Evolutionary conservation across 2,797 vertebrate genomes (phyloP), one percentile per base, ranked within the genome.

Genomic region (Iguana delicatissima): DNA sequence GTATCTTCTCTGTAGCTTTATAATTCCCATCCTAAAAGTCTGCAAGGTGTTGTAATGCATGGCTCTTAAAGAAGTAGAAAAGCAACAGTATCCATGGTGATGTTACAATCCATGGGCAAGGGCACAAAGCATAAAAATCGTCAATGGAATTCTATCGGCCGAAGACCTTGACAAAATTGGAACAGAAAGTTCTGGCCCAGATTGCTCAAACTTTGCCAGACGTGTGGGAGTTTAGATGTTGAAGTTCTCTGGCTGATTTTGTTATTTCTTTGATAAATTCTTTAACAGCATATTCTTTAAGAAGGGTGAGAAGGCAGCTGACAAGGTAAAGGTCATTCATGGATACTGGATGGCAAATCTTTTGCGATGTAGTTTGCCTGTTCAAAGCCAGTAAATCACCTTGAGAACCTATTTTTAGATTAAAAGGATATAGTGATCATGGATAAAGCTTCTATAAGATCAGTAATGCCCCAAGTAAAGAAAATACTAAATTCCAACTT

Each of bases 11-110:
- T 9, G 67, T 90, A 32, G 82, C 52, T n/a, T 85, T 72, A 91
- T 90, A 57, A 86, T 91, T 89, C 86, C 90, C 72, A n/a, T 16
- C 80, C 89, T 32, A 0, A 55, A 93, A 50, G 1, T 55, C 83
- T 94, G 46, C 84, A 93, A 91, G 0, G 6, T 9, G 35, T n/a
- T 92, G 50, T 81, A 91, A 88, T 20, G 4, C 59, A 67, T 42
- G 38, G 46, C 57, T 79, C 77, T 52, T 20, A 35, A 18, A 24
- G 35, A 55, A 67, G 52, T 2, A 38, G 6, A 20, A 72, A 77
- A 87, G 50, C 29, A 55, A 57, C 35, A 57, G 18, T 32, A 62
- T 67, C 80, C 72, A 52, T n/a, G 46, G 22, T 38, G 80, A 42
- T 20, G 46, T 83, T 38, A 80, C 59, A 72, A 46, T 59, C 29